phyloP scores from a whole-genome alignment of 2,888 invertebrate genomes.

The Cantharis lateralis region DNA sequence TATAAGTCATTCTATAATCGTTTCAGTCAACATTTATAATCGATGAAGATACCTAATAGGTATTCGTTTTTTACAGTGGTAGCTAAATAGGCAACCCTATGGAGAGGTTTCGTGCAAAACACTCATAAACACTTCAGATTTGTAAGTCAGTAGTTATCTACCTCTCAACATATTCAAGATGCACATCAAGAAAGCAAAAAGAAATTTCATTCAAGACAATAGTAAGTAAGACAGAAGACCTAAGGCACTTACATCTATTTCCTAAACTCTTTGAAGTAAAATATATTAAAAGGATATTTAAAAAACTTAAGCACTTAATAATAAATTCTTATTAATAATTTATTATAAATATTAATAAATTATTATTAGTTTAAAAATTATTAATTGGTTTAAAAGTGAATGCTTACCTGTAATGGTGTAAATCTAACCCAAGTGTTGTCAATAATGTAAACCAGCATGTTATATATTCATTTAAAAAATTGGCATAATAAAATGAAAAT shows the following conservation, averaged over 20 bases:
- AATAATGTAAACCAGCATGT: neutral
- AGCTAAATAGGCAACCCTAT: constrained; percentile 24
- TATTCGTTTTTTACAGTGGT: constrained; percentile 23
- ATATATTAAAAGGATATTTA: too few relatives aligned
- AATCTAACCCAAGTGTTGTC: neutral
- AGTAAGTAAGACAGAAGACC: neutral
- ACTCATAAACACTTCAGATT: constrained; percentile 34
- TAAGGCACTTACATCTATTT: neutral
- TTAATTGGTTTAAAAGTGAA: neutral
- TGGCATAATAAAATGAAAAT: neutral
- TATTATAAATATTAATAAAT: neutral
- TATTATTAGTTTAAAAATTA: neutral
- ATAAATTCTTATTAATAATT: too few relatives aligned
- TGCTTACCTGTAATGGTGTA: neutral
- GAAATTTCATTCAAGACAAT: neutral
- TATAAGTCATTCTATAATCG: neutral
- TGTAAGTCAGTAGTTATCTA: constrained; percentile 36
- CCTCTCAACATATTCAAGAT: constrained; percentile 20
- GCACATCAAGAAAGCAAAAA: constrained; percentile 1
- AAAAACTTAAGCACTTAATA: too few relatives aligned
- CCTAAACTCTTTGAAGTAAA: neutral
- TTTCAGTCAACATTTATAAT: neutral
- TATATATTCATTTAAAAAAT: neutral
- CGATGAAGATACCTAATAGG: constrained; percentile 6
- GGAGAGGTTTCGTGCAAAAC: constrained; percentile 33